Evolutionary conservation across 64 coral and sea anemone species (phyloP).

Genomic region (Montipora efflorescens): DNA sequence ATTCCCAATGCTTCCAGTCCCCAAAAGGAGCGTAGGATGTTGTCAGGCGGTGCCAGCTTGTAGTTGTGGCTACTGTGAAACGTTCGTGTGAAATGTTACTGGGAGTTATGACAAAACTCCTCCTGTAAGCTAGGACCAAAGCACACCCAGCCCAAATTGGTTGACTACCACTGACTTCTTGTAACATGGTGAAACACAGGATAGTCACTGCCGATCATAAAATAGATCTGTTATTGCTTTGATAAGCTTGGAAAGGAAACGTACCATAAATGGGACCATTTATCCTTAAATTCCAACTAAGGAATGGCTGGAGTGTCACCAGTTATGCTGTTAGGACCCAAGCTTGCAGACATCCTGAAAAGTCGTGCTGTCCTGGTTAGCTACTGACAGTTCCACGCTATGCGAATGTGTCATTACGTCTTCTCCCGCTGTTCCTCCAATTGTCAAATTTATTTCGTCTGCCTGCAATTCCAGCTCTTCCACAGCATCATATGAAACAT

Average conservation of each 20-base stretch:
- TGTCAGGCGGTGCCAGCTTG: not conserved
- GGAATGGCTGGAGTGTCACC: slow-evolving; percentile 29
- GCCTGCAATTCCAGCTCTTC: slow-evolving; percentile 29
- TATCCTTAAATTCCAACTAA: slow-evolving; percentile 47
- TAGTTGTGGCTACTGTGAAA: not conserved
- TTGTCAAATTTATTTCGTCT: slow-evolving; percentile 12
- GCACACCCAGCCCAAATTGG: not conserved
- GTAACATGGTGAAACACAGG: too few species aligned
- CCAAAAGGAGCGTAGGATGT: not conserved
- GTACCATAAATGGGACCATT: slow-evolving; percentile 19
- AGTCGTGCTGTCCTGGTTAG: not conserved
- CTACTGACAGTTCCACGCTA: slow-evolving; percentile 7
- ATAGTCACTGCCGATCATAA: slow-evolving; percentile 56
- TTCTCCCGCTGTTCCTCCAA: slow-evolving; percentile 35
- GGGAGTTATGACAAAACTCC: too few species aligned
- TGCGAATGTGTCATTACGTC: not conserved
- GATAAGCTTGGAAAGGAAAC: slow-evolving; percentile 8
- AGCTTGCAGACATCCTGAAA: not conserved
- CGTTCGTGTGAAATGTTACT: not conserved
- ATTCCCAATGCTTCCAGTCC: slow-evolving; percentile 45
- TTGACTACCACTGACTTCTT: slow-evolving; percentile 4
- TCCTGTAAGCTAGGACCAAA: too few species aligned
- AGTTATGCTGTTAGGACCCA: slow-evolving; percentile 8
- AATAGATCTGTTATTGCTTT: slow-evolving; percentile 31
- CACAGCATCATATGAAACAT: slow-evolving; percentile 44